Conservation (phyloP, 2,113 vertebrate genomes). For the Heterocephalus glaber region DNA sequence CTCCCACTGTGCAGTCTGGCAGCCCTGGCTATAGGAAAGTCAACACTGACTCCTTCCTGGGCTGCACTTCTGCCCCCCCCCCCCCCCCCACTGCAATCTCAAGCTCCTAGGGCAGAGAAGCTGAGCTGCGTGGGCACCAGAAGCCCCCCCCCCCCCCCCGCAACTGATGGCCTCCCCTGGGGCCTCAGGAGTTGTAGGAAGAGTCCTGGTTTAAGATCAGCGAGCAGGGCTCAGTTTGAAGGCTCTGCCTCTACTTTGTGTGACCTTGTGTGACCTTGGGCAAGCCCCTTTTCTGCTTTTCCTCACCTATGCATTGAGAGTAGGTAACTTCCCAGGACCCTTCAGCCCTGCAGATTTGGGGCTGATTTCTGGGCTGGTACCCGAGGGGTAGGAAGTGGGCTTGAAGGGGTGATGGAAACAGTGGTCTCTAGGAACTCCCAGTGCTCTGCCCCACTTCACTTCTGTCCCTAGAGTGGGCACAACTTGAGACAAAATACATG, state of each 20-base stretch:
- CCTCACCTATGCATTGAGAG: not conserved
- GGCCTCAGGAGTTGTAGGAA: not conserved
- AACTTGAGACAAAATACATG: not conserved
- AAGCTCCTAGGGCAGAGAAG: too few relatives aligned
- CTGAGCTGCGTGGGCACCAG: too few relatives aligned
- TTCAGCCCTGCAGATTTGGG: not conserved
- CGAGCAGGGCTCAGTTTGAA: not conserved
- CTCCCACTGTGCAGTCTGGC: accelerated
- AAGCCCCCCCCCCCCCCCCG: not conserved
- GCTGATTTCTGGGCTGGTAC: not conserved
- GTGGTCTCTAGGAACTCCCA: not conserved
- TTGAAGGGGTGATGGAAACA: not conserved
- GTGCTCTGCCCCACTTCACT: accelerated
- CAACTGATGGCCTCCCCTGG: not conserved
- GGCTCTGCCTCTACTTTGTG: not conserved
- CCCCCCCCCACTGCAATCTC: too few relatives aligned
- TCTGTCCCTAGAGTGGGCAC: not conserved
- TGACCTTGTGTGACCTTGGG: conserved; percentile 64
- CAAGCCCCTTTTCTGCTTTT: not conserved
- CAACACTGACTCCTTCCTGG: not conserved
- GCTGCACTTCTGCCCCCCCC: not conserved
- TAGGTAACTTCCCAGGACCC: not conserved
- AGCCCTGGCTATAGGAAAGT: not conserved
- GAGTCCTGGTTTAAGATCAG: not conserved
- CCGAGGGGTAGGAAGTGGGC: not conserved